phyloP scores from a whole-genome alignment of 2,113 vertebrate species.

The Hyla sarda region DNA sequence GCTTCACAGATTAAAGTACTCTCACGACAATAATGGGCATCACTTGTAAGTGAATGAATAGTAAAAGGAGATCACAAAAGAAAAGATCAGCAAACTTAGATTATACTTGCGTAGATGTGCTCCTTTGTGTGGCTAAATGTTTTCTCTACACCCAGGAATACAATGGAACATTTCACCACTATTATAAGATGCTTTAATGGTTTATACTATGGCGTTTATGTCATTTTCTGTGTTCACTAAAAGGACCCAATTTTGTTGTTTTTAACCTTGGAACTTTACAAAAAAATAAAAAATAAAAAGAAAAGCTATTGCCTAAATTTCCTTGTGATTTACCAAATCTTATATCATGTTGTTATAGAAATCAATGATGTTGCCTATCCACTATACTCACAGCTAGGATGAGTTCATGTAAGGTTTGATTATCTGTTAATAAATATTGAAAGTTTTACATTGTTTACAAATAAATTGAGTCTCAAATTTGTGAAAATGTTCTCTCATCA shows the following conservation, averaged over 20 bases:
- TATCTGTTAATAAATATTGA: too few species aligned
- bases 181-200: neutral
- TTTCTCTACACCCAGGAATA: neutral
- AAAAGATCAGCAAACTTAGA: conserved; percentile 4
- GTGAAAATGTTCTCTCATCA: too few species aligned
- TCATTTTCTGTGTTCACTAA: neutral
- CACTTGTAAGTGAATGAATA: neutral
- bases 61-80: neutral
- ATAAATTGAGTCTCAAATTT: too few species aligned
- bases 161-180: neutral
- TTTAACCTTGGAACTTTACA: neutral
- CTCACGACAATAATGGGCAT: neutral
- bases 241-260: neutral
- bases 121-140: neutral
- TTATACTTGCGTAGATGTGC: neutral
- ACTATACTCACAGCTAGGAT: neutral
- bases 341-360: neutral
- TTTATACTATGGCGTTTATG: neutral
- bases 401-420: too few species aligned
- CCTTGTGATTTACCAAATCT: neutral
- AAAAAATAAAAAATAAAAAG: too few species aligned
- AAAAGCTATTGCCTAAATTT: neutral
- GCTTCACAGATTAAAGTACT: conserved; percentile 6
- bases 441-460: too few species aligned
- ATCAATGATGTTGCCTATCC: too few species aligned